Conservation (phyloP, 2,113 vertebrate species). For the Heterocephalus glaber region DNA sequence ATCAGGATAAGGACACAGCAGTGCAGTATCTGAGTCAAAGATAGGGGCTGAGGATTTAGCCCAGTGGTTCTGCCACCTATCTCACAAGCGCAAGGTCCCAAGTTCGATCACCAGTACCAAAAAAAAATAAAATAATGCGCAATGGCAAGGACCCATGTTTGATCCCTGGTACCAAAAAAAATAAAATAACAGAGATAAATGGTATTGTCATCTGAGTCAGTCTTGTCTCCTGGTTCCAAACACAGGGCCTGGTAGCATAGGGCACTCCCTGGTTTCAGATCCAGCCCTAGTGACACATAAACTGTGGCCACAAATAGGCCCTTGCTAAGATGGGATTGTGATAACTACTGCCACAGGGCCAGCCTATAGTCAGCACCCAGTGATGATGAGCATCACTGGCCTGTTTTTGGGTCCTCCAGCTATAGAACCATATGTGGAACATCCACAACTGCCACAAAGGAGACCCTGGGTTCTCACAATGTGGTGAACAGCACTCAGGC, state of each 20-base stretch:
- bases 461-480: not conserved
- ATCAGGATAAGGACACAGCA: not conserved
- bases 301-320: not conserved
- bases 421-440: not conserved
- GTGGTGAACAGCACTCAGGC: no score
- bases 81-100: no score
- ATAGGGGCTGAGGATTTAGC: no score
- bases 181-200: no score
- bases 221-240: not conserved
- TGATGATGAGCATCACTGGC: fast-evolving
- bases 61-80: no score
- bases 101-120: no score
- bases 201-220: not conserved
- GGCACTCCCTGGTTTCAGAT: not conserved
- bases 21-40: not conserved
- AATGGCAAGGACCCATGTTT: no score
- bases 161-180: no score
- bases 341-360: not conserved
- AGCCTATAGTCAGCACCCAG: not conserved
- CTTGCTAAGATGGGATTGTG: not conserved
- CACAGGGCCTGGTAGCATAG: not conserved
- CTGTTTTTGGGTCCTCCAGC: fast-evolving
- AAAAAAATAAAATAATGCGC: no score
- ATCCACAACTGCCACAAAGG: not conserved
- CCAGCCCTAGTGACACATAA: not conserved